Evolutionary conservation across 2,113 vertebrate species (phyloP), one percentile per base, ranked within the genome.

Genomic region (Columba livia): DNA sequence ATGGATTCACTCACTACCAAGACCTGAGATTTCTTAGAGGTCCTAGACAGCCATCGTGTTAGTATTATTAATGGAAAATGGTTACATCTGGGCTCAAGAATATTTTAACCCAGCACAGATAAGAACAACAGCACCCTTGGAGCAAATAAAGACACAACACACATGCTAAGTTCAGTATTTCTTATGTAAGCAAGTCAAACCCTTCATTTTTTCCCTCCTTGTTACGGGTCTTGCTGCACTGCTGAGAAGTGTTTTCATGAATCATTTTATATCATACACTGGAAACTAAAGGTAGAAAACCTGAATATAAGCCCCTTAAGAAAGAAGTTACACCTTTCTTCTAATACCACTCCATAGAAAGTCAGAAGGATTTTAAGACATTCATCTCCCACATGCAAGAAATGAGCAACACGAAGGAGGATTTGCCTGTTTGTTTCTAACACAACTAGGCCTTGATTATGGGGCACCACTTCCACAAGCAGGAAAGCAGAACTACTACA

Each of bases 1-100:
- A 71, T 13, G 4, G 7, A 69, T 58, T 29, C 20, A 42, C 24
- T 83, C 25, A n/a, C 20, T 31, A 21, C 32, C 34, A 69, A 69
- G n/a, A 89, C 12, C 29, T 5, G 34, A 78, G 26, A 89, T 34
- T 78, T 93, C 74, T 70, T 28, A 65, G 16, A 91, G 15, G 7
- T 9, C 34, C 36, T 9, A 47, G 8, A 56, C 0, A 88, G 62
- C 4, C 24, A 32, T 15, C 5, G 0, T 66, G 32, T 94, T 90
- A 96, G 77, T 89, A 81, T 42, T 81, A 73, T 96, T 89, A 97
- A 75, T 77, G 38, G 36, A 79, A 79, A 77, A 47, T 9, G 2
- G 84, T 92, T 92, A 95, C 19, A 81, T 50, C 8, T 56, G 21
- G 32, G 34, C 17, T 74, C 31, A 65, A 82, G 84, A 86, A 57